Percentiles rank a stretch among this genome's conserved stretches.
Evolutionary conservation across 1,140 invertebrate species (phyloP).

Genomic region (Ostrea denselamellosa): DNA sequence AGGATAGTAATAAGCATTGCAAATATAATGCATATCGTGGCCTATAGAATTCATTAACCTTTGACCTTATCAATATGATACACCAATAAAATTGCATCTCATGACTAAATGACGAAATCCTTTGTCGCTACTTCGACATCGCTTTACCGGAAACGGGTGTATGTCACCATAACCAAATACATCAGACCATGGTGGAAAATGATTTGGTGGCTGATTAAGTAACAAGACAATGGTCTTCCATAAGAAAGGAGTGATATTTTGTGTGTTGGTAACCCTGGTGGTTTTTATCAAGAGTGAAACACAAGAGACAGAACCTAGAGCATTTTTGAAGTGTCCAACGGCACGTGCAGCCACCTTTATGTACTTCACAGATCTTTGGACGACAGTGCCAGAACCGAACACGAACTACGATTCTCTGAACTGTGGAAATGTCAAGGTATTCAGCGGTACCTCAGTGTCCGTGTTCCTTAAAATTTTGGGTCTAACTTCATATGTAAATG

Average conservation of each 20-base stretch:
- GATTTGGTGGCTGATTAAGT: not conserved
- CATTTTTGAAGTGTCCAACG: slow-evolving; percentile 28
- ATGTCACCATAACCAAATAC: not conserved
- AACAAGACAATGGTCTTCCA: not conserved
- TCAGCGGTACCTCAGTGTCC: no score
- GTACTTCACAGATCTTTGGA: slow-evolving; percentile 21
- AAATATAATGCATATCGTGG: not conserved
- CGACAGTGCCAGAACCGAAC: not conserved
- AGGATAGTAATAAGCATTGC: not conserved
- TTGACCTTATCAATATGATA: not conserved
- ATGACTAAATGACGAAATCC: not conserved
- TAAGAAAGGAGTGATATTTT: not conserved
- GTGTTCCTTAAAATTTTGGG: no score
- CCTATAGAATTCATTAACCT: slow-evolving; percentile 36
- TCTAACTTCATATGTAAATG: no score
- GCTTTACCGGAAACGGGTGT: not conserved
- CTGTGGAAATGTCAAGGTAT: slow-evolving; percentile 41
- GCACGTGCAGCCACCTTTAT: slow-evolving; percentile 33
- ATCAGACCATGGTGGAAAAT: not conserved
- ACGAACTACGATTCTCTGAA: not conserved
- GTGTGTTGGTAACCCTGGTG: not conserved
- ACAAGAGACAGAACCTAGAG: not conserved
- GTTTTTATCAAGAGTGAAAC: not conserved
- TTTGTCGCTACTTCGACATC: not conserved
- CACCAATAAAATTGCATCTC: not conserved